phyloP scores from a whole-genome alignment of 2,888 invertebrate genomes.

The Ptycholaimellus sp. region DNA sequence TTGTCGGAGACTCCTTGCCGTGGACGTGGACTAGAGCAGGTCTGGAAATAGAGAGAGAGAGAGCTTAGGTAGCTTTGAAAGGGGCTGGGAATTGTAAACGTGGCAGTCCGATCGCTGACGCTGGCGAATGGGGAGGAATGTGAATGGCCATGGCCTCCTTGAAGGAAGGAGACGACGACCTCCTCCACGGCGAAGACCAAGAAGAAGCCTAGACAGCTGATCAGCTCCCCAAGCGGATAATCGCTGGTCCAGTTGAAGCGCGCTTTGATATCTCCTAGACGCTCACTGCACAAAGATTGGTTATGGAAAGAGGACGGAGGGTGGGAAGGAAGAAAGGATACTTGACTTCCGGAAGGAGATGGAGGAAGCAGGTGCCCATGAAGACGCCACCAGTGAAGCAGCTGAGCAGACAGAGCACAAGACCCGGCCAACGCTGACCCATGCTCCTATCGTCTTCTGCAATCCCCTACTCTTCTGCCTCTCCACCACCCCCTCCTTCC shows the following conservation, averaged over 20 bases:
- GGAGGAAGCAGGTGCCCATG: slow-evolving; percentile 36
- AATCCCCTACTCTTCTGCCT: too few species aligned
- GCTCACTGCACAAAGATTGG: slow-evolving; percentile 3
- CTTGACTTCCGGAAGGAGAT: slow-evolving; percentile 34
- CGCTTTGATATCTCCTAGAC: slow-evolving; percentile 1
- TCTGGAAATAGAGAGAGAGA: too few species aligned
- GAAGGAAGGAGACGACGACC: slow-evolving; percentile 6
- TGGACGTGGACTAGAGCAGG: too few species aligned
- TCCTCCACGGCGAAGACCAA: slow-evolving; percentile 23
- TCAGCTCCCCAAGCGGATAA: slow-evolving; percentile 22
- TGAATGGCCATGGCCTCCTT: neutral
- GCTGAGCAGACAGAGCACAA: slow-evolving; percentile 28
- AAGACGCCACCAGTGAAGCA: slow-evolving; percentile 39
- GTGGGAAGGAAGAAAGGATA: slow-evolving; percentile 5
- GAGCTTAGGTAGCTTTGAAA: too few species aligned
- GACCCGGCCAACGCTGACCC: too few species aligned
- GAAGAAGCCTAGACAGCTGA: slow-evolving; percentile 22
- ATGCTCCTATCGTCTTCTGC: too few species aligned
- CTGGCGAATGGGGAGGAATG: too few species aligned
- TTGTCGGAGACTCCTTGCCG: too few species aligned
- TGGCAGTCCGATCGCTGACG: too few species aligned
- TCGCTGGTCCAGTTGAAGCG: slow-evolving; percentile 6
- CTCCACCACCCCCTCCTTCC: too few species aligned
- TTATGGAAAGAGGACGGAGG: neutral
- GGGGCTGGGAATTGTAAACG: too few species aligned